A percentile compares a stretch with the other conserved stretches of the same genome.
Conservation (phyloP, 2,113 vertebrate genomes). For the Castor canadensis region DNA sequence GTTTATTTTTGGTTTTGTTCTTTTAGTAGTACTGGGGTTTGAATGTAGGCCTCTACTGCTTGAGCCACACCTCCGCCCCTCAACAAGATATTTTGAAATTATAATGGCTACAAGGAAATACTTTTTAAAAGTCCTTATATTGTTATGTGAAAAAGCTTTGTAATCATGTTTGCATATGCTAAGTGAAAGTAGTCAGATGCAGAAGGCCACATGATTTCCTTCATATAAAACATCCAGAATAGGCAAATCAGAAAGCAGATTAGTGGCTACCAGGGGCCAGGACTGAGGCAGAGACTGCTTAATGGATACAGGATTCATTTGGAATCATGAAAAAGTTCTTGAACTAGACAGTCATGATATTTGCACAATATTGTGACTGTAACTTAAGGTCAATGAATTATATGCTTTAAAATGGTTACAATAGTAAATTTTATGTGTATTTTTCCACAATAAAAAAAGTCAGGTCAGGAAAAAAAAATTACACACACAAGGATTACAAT, state of each 20-base stretch:
- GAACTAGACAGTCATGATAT: background rate
- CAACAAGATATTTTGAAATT: too few species aligned
- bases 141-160: conserved; percentile 21
- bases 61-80: too few species aligned
- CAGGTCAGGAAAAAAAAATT: background rate
- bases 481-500: background rate
- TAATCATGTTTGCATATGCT: background rate
- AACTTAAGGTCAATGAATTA: background rate
- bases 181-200: conserved; percentile 9
- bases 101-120: conserved; percentile 35
- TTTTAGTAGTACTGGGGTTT: too few species aligned
- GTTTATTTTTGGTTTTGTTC: too few species aligned
- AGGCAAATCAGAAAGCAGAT: conserved; percentile 25
- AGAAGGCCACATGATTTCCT: background rate
- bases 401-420: background rate
- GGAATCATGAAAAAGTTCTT: background rate
- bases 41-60: too few species aligned
- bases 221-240: conserved; percentile 6
- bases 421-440: background rate
- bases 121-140: background rate
- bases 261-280: background rate
- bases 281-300: background rate
- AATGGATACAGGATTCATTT: background rate
- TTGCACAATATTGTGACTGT: background rate
- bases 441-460: conserved; percentile 6